Conservation (phyloP, 2,113 vertebrate species). For the Illadopsis cleaveri region DNA sequence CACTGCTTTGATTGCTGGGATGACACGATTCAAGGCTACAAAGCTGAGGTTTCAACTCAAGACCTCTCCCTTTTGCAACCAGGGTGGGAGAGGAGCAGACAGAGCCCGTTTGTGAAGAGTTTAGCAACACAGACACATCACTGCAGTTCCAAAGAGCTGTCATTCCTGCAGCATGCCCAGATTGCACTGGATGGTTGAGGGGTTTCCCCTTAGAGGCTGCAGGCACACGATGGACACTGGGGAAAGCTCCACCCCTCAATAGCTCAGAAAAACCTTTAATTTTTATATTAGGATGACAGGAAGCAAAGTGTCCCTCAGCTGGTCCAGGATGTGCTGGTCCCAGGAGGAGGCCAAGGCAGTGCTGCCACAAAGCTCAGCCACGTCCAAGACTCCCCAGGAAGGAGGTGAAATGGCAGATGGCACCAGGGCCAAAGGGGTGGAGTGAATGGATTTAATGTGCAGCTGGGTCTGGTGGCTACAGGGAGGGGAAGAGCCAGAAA, state of each 20-base stretch:
- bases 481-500: background rate
- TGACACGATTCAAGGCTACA: background rate
- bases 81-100: background rate
- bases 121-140: accelerated
- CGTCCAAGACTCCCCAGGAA: accelerated
- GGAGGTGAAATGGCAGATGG: background rate
- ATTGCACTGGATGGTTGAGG: accelerated
- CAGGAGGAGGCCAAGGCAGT: background rate
- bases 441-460: background rate
- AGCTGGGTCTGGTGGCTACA: background rate
- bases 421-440: background rate
- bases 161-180: background rate
- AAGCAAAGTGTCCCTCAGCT: background rate
- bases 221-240: background rate
- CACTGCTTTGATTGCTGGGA: background rate
- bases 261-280: accelerated
- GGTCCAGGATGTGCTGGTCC: too few species aligned
- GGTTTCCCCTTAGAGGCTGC: background rate
- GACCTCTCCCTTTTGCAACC: background rate
- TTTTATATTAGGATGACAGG: background rate
- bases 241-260: accelerated
- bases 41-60: background rate
- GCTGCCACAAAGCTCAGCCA: background rate
- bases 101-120: accelerated
- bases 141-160: background rate